Base-by-base conservation (phyloP, 37 sponge, comb jelly and placozoan species). In the Agelas oroides region DNA sequence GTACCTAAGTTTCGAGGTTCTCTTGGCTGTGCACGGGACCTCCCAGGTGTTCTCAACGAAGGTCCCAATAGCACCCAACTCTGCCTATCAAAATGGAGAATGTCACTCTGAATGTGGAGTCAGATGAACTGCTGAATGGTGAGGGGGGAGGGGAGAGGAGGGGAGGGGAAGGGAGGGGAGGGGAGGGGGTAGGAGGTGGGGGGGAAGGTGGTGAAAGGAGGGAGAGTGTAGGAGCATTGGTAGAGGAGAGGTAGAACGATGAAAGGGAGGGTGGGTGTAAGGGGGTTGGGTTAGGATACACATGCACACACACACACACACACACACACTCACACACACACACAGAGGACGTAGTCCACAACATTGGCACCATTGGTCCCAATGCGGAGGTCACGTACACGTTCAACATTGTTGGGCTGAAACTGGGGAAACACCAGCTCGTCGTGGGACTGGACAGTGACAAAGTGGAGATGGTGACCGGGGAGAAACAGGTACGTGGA, bases 381-480 rank as follows among this genome's bases (percentile, higher is more conserved):
- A 32, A 59, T 30, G 79, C 79, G 0, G 37, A 59, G 60, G 39
- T 86, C 52, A 63, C 59, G 38, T 78, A 72, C 54, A 59, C 54
- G 1, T 71, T 86, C 32, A 56, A 78, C 37, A 30, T 86, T 20
- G 21, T 34, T 20, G 87, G 87, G 0, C n/a, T 72, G 60, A 72
- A 79, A 64, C 64, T 72, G n/a, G 87, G 87, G n/a, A 59, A 40
- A 31, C 46, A 73, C 30, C 13, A 17, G 23, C 46, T 86, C 30
- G 64, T 86, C 38, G 80, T 70, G n/a, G 80, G 80, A 14, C 72
- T 86, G 17, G 35, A 58, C 56, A 59, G 59, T 32, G 72, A 79
- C 73, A 58, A 86, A 32, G 73, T 73, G n/a, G 73, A 86, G 61
- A 46, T 78, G 21, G 87, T 86, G 23, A 52, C 87, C 52, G 87